Percentiles rank a stretch among this genome's conserved stretches.
Conservation (phyloP, 1,140 invertebrate genomes). For the Epicauta chinensis region DNA sequence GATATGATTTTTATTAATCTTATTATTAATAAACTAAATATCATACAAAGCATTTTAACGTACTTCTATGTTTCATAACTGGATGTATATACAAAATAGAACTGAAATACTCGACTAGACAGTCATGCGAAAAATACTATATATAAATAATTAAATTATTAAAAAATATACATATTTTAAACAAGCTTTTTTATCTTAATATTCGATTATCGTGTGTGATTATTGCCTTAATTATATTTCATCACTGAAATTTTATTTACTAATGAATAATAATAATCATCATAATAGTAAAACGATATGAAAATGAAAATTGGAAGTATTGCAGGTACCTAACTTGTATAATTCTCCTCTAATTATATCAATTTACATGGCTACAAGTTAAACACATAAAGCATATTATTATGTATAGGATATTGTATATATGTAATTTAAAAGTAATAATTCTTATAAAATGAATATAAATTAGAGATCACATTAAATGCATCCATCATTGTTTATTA, state of each 20-base stretch:
- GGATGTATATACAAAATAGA: conserved; percentile 11
- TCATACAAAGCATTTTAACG: conserved; percentile 5
- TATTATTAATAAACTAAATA: no score
- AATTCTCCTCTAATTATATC: not conserved
- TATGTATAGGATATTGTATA: not conserved
- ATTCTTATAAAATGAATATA: conserved; percentile 23
- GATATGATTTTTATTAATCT: no score
- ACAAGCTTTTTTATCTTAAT: no score
- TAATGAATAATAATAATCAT: no score
- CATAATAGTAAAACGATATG: no score
- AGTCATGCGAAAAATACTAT: not conserved
- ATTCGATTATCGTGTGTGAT: no score
- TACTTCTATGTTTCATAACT: no score
- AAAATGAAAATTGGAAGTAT: conserved; percentile 8
- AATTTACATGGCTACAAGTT: conserved; percentile 11
- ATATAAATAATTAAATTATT: no score
- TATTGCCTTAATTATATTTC: no score
- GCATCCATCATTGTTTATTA: conserved; percentile 8
- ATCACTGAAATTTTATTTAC: no score
- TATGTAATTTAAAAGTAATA: conserved; percentile 3
- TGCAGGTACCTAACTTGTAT: conserved; percentile 14
- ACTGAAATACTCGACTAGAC: conserved; percentile 5
- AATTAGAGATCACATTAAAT: conserved; percentile 27
- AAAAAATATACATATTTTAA: no score
- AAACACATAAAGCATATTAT: no score